Conservation (phyloP, 1,140 invertebrate genomes). For the Penaeus chinensis region DNA sequence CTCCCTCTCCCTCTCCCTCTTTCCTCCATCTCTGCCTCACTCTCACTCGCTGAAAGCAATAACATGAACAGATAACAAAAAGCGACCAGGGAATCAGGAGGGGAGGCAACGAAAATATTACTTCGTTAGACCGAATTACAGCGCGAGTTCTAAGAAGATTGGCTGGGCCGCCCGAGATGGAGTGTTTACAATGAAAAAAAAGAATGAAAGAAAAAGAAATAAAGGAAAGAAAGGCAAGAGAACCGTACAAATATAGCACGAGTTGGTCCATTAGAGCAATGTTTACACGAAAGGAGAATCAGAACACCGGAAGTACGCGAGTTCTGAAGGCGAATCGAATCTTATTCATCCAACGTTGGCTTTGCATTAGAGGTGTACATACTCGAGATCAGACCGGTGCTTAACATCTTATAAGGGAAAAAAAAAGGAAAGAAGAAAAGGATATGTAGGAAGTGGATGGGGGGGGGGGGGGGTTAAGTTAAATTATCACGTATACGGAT, state of each 20-base stretch:
- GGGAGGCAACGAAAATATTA: too few species aligned
- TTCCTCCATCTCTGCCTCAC: neutral
- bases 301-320: neutral
- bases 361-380: too few species aligned
- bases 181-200: neutral
- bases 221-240: neutral
- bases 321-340: neutral
- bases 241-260: too few species aligned
- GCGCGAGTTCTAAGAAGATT: neutral
- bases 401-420: neutral
- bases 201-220: neutral
- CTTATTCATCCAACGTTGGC: too few species aligned
- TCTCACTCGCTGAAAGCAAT: neutral
- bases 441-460: neutral
- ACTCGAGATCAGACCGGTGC: too few species aligned
- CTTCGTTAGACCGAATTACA: too few species aligned
- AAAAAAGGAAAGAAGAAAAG: neutral
- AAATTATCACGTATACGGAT: neutral
- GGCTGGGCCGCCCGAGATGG: neutral
- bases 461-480: neutral
- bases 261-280: too few species aligned
- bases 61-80: neutral
- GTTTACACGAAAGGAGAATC: too few species aligned
- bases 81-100: too few species aligned
- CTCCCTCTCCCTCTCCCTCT: neutral